Evolutionary conservation across 2,113 vertebrate species (phyloP).

Genomic region (Malurus melanocephalus): DNA sequence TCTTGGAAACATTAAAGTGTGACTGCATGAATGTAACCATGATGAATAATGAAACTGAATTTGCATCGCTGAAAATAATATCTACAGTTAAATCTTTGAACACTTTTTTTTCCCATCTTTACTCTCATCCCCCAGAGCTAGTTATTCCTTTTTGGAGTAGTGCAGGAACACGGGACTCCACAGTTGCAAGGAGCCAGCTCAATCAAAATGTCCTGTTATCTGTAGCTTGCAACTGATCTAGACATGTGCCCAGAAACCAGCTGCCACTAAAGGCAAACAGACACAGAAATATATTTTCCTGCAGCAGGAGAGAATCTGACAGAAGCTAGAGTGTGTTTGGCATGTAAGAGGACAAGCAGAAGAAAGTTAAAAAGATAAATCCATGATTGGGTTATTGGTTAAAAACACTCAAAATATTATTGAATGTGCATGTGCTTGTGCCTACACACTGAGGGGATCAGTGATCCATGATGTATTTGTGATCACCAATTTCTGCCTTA

Average conservation of each 20-base stretch:
- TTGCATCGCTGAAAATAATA: neutral
- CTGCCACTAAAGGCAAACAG: neutral
- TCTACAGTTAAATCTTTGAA: neutral
- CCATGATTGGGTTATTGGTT: neutral
- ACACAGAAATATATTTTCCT: neutral
- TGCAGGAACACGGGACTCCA: neutral
- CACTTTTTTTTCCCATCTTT: neutral
- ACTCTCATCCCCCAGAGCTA: neutral
- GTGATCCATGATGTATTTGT: neutral
- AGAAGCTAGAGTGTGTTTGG: neutral
- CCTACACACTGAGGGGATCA: neutral
- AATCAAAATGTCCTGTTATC: neutral
- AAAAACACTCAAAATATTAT: neutral
- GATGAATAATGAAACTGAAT: neutral
- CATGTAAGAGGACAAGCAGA: neutral
- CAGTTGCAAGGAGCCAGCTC: neutral
- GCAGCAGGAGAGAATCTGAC: neutral
- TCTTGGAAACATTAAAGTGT: neutral
- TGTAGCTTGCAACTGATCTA: neutral
- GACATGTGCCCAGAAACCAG: neutral
- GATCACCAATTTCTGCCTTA: neutral
- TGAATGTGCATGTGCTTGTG: neutral
- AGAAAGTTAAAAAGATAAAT: neutral
- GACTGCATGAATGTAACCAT: neutral
- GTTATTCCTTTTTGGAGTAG: neutral